Base-by-base conservation (phyloP, 2,888 invertebrate genomes). In the Mesorhabditis spiculigera region DNA sequence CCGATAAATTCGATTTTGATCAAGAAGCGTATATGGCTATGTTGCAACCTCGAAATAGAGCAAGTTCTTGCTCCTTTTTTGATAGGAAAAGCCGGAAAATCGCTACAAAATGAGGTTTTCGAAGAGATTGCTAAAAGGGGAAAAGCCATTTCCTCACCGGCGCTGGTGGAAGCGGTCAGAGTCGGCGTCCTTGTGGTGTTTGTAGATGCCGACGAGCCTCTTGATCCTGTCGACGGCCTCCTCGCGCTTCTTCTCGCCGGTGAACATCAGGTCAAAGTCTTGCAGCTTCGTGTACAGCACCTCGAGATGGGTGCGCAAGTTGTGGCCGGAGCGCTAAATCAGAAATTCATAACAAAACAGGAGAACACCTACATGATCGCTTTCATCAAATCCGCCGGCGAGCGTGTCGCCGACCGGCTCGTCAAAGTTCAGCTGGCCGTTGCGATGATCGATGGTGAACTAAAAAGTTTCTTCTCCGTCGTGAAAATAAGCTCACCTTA, bases 101-200 rank as follows among this genome's bases (percentile, higher is more conserved):
- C 28, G 28, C 28, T n/a, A n/a, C n/a, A n/a, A n/a, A n/a, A n/a
- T n/a, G n/a, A n/a, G n/a, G n/a, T n/a, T 28, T 28, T 28, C 28
- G 28, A 28, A 1, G 28, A 28, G 28, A 28, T 28, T 1, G 28
- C 58, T 50, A 13, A 50, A 50, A 13, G 3, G 1, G 1, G 3
- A 50, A 50, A 50, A 1, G 8, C 2, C 2, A 28, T 28, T 28
- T 63, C 81, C 83, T 67, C 13, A 65, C 42, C 61, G 43, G 16
- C 98, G 90, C 86, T 92, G 92, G 80, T 96, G 89, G 81, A 97
- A 93, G 69, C 93, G 90, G 82, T 92, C 91, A 1, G 8, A 50
- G 58, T 50, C 58, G 58, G 10, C 58, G 58, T n/a, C 76, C 61
- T 77, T 78, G 67, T 71, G 71, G 45, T 69, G 43, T 64, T 84